phyloP scores from a whole-genome alignment of 2,797 vertebrate species.

The Anguilla megastoma region DNA sequence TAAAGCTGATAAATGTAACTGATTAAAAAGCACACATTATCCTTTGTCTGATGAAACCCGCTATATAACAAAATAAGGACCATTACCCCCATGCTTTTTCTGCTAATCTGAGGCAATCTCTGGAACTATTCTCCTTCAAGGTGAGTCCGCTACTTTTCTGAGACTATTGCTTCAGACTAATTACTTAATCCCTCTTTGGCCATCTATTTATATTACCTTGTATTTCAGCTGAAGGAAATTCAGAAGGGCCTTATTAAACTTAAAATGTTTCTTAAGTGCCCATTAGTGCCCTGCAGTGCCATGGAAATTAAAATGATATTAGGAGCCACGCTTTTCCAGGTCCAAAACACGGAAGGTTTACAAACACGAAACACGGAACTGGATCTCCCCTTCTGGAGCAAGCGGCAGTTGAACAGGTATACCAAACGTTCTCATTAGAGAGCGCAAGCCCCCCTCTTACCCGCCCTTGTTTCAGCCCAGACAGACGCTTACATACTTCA shows the following conservation, averaged over 20 bases:
- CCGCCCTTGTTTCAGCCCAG: constrained; percentile 57
- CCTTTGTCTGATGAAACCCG: background rate
- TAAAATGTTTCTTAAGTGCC: constrained; percentile 62
- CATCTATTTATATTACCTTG: constrained; percentile 33
- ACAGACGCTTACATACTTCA: constrained; percentile 68
- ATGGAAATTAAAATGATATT: constrained; percentile 52
- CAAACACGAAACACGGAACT: background rate
- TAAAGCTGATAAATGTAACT: background rate
- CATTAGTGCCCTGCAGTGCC: constrained; percentile 52
- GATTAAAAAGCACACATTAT: background rate
- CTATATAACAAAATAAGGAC: background rate
- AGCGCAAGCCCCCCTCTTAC: background rate
- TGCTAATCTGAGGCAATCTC: background rate
- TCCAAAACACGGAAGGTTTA: constrained; percentile 24
- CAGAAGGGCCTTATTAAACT: constrained; percentile 45
- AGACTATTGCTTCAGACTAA: background rate
- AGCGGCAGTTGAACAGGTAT: constrained; percentile 75
- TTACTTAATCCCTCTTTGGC: constrained; percentile 26
- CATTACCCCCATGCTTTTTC: background rate
- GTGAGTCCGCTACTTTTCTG: constrained; percentile 30
- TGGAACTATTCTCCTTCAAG: constrained; percentile 21
- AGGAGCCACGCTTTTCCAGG: constrained; percentile 40
- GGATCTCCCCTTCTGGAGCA: constrained; percentile 46
- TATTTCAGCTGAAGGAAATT: constrained; percentile 44
- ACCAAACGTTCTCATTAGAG: constrained; percentile 56